Base-by-base conservation (phyloP, 2,113 vertebrate species). In the Albula glossodonta region DNA sequence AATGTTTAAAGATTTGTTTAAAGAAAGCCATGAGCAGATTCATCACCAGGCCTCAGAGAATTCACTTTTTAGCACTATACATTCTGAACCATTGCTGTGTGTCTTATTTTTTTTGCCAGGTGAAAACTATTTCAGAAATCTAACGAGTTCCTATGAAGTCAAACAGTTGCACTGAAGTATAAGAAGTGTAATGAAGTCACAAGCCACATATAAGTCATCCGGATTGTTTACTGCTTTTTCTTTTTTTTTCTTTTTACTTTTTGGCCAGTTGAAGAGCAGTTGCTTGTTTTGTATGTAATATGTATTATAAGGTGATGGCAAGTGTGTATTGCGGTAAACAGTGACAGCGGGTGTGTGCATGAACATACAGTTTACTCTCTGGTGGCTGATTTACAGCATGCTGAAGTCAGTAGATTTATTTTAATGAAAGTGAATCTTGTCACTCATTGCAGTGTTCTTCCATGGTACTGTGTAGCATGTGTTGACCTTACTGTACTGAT, bases 391-490 rank as follows among this genome's bases (percentile, higher is more conserved):
- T 49, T 22, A 88, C 86, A 91, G 82, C 6, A 0, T 0, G 3
- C 87, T 89, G 88, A 84, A 53, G 89, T 74, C 63, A 83, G 41
- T 51, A 81, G 17, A 87, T 86, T 15, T 31, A 86, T 80, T 57
- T 66, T 83, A 83, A 88, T 89, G 1, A 78, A 84, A 84, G 52
- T 83, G 52, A 83, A 63, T 74, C 63, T 78, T 89, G 88, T 92
- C 88, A 87, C 88, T 86, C 82, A 87, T 90, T 92, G 89, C 90
- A 91, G 13, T 90, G 88, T 89, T 92, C 88, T 91, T 90, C 41
- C 17, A 80, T 87, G 82, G 74, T 93, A 88, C 87, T 87, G 57
- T 91, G 87, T 91, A 93, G 91, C 92, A 92, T 90, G 89, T 17
- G 19, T 51, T 86, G 84, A 91, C 92, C 85, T 57, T 83, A 84